Evolutionary conservation across 2,113 vertebrate genomes (phyloP), one percentile per base, ranked within the genome.

Genomic region (Morone chrysops): DNA sequence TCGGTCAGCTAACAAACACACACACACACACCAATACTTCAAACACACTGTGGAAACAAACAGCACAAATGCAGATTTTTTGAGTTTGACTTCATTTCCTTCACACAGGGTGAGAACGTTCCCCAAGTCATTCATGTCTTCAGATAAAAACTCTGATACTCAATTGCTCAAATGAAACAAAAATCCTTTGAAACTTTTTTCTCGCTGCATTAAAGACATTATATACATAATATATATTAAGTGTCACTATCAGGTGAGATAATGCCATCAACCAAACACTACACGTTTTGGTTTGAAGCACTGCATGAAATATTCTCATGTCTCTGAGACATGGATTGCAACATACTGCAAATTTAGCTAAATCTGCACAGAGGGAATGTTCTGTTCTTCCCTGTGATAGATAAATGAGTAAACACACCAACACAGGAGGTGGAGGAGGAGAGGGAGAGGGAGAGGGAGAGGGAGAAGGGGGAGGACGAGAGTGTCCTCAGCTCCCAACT

Each of bases 1-100:
- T 67, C 40, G 60, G 22, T 71, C 18, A 54, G 73, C 77, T 69
- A 73, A 88, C 81, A 92, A 87, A 92, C 90, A 92, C 71, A 87
- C 57, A 51, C 40, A 51, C 51, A 75, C 38, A 57, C 1, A 31
- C 31, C 20, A 36, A 54, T 5, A 82, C 83, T 83, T 87, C 79
- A 87, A 80, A 82, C 81, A 71, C 75, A 18, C 36, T 7, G 57
- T 59, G 47, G 47, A 67, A 56, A 73, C 57, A 56, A 71, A 78
- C 20, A 25, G 14, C 57, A 2, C n/a, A 36, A 70, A 38, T 20
- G 54, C 43, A 74, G 20, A 48, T 66, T 48, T 70, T 18, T 70
- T 8, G 12, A 13, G 10, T 31, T 31, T 8, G 12, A 13, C 45
- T 31, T 31, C 2, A 13, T 14, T 47, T 47, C 13, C 45, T 41